Base-by-base conservation (phyloP, 2,888 invertebrate species). In the Agrypnus murinus region DNA sequence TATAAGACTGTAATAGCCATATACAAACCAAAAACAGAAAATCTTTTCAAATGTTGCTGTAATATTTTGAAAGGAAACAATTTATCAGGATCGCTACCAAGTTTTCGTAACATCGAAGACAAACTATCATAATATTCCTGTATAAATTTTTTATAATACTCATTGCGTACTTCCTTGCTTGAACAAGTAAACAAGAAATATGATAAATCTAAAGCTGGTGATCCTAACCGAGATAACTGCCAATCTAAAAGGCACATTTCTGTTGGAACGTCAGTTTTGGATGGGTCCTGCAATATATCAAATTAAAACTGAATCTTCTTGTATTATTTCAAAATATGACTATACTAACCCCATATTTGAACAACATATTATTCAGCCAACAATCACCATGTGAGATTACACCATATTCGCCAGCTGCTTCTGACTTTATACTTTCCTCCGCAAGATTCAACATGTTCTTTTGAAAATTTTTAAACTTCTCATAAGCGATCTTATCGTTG, bases 131-230 rank as follows among this genome's bases (percentile, higher is more conserved):
- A 72, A 71, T 82, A 82, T 40, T 75, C 72, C 25, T 74, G 60
- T 2, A 82, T 57, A 2, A 82, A 46, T 12, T 72, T 64, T 14
- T 81, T 74, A 43, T 70, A 82, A 36, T 79, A 72, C 58, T 77
- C 53, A 31, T 74, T 67, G 5, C 84, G 76, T 31, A 81, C 73
- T 31, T 79, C 69, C 19, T 78, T 77, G 12, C 78, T 77, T 32
- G 81, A 79, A 57, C 79, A 79, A 9, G 78, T 77, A 63, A 80
- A 82, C 12, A 84, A 63, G 63, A 81, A 73, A 46, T 83, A 82
- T 6, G 78, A 68, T 50, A 84, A 59, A 65, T 84, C 84, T 32
- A 78, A 60, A 3, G 77, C 81, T 0, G 81, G 81, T 7, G 80
- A 76, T 7, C 68, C 66, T 3, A 57, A 19, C n/a, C 73, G 46